A percentile compares a stretch with the other conserved stretches of the same genome.
Evolutionary conservation across 2,797 vertebrate species (phyloP).

Genomic region (Leptoclinus maculatus): DNA sequence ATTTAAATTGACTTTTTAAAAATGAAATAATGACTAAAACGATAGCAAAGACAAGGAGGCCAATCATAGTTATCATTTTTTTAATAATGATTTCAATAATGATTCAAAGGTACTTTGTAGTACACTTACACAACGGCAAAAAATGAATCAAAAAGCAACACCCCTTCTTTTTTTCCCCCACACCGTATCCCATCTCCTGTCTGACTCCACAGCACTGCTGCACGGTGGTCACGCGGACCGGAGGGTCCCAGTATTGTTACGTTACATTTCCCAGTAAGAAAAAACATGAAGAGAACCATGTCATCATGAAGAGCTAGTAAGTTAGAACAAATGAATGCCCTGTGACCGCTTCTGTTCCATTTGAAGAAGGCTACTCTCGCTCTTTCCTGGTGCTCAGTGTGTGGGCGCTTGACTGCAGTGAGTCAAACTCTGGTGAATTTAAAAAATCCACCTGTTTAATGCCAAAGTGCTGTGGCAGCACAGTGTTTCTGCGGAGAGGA

Average conservation of each 20-base stretch:
- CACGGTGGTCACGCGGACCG: conserved; percentile 34
- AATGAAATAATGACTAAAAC: not conserved
- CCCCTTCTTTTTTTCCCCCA: conserved; percentile 10
- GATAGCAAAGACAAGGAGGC: conserved; percentile 33
- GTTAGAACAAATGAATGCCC: conserved; percentile 33
- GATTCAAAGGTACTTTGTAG: conserved; percentile 86
- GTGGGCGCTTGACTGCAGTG: conserved; percentile 27
- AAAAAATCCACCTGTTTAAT: conserved; percentile 41
- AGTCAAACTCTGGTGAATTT: conserved; percentile 43
- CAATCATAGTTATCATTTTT: conserved; percentile 54
- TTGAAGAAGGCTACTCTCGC: conserved; percentile 16
- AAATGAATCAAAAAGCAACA: conserved; percentile 67
- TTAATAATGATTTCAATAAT: conserved; percentile 82
- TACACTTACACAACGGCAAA: conserved; percentile 91
- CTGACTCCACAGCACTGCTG: conserved; percentile 34
- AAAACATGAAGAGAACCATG: conserved; percentile 18
- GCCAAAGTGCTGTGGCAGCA: conserved; percentile 37
- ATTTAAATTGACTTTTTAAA: not conserved
- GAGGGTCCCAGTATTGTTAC: conserved; percentile 21
- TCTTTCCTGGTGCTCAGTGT: conserved; percentile 29
- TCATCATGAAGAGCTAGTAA: conserved; percentile 29
- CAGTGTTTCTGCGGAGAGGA: conserved; percentile 29
- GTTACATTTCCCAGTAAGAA: conserved; percentile 34
- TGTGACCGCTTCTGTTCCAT: conserved; percentile 6
- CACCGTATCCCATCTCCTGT: conserved; percentile 24